phyloP scores from a whole-genome alignment of 2,113 vertebrate species.

The Psilopogon haemacephalus region DNA sequence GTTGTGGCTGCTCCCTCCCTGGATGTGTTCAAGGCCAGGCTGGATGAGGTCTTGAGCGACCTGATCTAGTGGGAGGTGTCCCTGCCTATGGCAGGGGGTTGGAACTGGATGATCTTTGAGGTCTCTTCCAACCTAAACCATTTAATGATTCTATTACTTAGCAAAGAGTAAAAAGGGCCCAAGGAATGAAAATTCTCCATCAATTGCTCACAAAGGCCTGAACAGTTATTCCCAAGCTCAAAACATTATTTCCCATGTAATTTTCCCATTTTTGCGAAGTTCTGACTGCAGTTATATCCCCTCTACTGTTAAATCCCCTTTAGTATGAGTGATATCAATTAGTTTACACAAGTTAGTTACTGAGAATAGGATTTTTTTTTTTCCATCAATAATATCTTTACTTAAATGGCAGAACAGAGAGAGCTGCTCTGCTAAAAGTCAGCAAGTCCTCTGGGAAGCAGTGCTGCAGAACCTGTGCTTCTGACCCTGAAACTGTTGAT shows the following conservation, averaged over 20 bases:
- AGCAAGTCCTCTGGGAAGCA: background rate
- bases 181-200: background rate
- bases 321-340: background rate
- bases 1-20: too few relatives aligned
- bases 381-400: background rate
- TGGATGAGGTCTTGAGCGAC: too few relatives aligned
- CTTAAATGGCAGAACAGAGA: background rate
- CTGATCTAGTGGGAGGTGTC: too few relatives aligned
- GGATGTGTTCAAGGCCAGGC: too few relatives aligned
- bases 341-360: background rate
- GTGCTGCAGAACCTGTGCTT: accelerated
- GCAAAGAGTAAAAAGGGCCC: background rate
- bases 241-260: background rate
- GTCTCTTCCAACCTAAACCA: too few relatives aligned
- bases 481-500: background rate
- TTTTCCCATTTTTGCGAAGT: background rate
- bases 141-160: too few relatives aligned
- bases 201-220: background rate
- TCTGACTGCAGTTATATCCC: background rate
- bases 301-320: background rate
- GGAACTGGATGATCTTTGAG: too few relatives aligned
- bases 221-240: background rate
- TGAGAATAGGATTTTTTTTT: background rate
- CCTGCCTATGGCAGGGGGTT: too few relatives aligned
- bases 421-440: background rate